A percentile compares a stretch with the other conserved stretches of the same genome.
Evolutionary conservation across 2,797 vertebrate species (phyloP).

Genomic region (Tarsius wallacei): DNA sequence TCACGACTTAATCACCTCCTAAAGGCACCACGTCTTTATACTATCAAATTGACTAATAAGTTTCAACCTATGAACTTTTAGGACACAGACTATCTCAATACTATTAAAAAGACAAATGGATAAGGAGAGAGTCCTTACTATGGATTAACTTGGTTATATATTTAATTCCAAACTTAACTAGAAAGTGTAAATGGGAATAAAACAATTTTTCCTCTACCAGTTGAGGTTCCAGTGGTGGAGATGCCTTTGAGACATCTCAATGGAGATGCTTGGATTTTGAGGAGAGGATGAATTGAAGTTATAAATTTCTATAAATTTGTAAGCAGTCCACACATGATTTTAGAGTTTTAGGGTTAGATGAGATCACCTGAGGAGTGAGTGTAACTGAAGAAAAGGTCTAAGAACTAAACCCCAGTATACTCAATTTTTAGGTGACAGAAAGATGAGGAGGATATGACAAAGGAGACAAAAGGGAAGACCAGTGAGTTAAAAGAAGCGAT

Average conservation of each 20-base stretch:
- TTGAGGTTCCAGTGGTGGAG: neutral
- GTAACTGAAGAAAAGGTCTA: neutral
- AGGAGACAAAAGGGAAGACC: neutral
- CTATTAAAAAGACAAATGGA: neutral
- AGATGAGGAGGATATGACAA: neutral
- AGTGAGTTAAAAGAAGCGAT: neutral
- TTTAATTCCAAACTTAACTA: too few relatives aligned
- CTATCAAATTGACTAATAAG: neutral
- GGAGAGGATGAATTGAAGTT: neutral
- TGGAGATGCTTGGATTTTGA: neutral
- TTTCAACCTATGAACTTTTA: neutral
- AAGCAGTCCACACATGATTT: neutral
- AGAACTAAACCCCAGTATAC: neutral
- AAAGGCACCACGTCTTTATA: neutral
- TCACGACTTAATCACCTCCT: neutral
- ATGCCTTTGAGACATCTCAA: neutral
- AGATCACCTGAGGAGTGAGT: neutral
- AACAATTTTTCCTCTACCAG: neutral
- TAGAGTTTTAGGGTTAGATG: neutral
- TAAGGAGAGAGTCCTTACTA: neutral
- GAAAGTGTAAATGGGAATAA: neutral
- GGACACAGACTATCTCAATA: neutral
- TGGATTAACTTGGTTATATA: neutral
- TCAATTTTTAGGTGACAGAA: neutral
- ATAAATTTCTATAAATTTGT: neutral